These are phyloP conservation scores for Phocides pigmalion DNA, from an alignment of 1,140 invertebrate genomes.

Conservation along the genomic window DNA sequence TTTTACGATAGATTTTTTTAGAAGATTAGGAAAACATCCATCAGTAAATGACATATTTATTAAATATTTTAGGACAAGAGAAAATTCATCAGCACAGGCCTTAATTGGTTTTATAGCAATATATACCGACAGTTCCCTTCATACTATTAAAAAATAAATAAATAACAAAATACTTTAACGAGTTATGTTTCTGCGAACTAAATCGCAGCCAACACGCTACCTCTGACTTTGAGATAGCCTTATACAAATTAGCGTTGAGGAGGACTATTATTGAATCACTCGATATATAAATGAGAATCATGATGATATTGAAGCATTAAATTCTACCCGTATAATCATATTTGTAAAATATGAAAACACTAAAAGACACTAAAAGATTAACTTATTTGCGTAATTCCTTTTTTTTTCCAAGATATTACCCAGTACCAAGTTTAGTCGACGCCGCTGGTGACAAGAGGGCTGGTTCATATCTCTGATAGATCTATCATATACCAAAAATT, in stretches of 20 bases:
- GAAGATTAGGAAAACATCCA: conserved; percentile 7
- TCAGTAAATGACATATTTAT: conserved; percentile 9
- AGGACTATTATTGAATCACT: neutral
- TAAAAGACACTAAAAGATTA: too few species aligned
- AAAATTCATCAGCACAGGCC: neutral
- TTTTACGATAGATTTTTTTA: conserved; percentile 25
- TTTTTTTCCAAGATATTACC: too few species aligned
- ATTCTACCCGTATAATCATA: too few species aligned
- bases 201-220: conserved; percentile 30
- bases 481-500: too few species aligned
- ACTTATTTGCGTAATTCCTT: too few species aligned
- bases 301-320: too few species aligned
- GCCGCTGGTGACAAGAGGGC: too few species aligned
- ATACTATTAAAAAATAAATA: conserved; percentile 21
- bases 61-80: neutral
- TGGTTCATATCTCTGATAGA: too few species aligned
- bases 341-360: too few species aligned
- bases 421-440: too few species aligned
- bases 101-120: neutral
- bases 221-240: conserved; percentile 24
- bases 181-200: conserved; percentile 32
- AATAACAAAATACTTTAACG: conserved; percentile 31
- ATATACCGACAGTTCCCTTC: conserved; percentile 10
- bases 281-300: too few species aligned
- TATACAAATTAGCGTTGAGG: conserved; percentile 21